Evolutionary conservation across 2,797 vertebrate genomes (phyloP), one percentile per base, ranked within the genome.

Genomic region (Sebastes hubbsi): DNA sequence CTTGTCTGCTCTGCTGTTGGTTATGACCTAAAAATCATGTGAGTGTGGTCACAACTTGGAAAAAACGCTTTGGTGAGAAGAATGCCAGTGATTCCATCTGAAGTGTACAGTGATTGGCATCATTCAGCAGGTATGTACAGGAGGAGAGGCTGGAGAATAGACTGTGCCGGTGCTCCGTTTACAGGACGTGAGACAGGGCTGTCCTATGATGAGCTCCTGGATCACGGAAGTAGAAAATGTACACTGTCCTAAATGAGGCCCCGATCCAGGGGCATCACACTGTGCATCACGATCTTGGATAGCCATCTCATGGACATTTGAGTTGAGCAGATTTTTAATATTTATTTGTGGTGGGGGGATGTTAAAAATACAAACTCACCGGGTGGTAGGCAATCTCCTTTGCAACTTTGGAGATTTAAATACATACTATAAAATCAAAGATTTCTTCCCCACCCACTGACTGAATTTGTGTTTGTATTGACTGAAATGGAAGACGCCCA

Each of bases 31-130:
- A 58, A 79, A 78, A 74, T 75, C 82, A 78, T 64, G 74, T 79
- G 70, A 87, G 65, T 25, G 10, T 74, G 59, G 56, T 85, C 75
- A 78, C 72, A 75, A 55, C 58, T 58, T 65, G 58, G 74, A 60
- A 77, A 58, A 74, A 86, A 88, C 71, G 89, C 92, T 95, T 95
- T 95, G 94, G 94, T 94, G 78, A 87, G 59, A 84, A 90, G 79
- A 91, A 89, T 79, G 78, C 75, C 75, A 75, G 87, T 66, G 66
- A 75, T 75, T 81, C 83, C 85, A 86, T 81, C 74, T 75, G 78
- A 84, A 75, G 46, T 55, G 75, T 82, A 81, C 83, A 84, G 71
- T 78, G 58, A 79, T 59, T 76, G 65, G 74, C 65, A 78, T 81
- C 59, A 14, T 62, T 58, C 63, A 82, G 70, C 74, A 82, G 59